Evolutionary conservation across 2,888 invertebrate genomes (phyloP).

Genomic region (Diaperis boleti): DNA sequence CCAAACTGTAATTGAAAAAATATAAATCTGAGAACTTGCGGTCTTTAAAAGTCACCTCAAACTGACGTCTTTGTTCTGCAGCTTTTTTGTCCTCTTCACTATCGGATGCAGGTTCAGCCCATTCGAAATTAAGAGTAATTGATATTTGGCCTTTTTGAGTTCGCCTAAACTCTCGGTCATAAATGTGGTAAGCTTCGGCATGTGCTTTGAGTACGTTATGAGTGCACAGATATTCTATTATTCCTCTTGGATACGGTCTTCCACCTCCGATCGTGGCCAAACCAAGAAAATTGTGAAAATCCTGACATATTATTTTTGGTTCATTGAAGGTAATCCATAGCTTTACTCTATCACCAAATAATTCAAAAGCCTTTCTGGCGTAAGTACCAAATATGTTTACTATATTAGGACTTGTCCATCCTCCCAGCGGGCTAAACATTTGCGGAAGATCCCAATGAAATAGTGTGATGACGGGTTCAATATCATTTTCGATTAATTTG

Average conservation of each 20-base stretch:
- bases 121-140: slow-evolving; percentile 73
- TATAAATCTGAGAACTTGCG: background rate
- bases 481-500: slow-evolving; percentile 68
- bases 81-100: slow-evolving; percentile 71
- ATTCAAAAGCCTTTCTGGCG: slow-evolving; percentile 65
- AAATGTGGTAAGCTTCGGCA: slow-evolving; percentile 75
- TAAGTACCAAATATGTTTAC: slow-evolving; percentile 22
- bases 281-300: slow-evolving; percentile 7
- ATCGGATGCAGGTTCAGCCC: slow-evolving; percentile 72
- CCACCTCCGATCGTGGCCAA: no score
- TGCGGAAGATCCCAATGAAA: slow-evolving; percentile 62
- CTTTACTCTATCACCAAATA: slow-evolving; percentile 73
- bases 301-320: slow-evolving; percentile 28
- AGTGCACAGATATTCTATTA: slow-evolving; percentile 75
- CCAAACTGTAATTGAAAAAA: slow-evolving; percentile 59
- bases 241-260: slow-evolving; percentile 67
- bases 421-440: slow-evolving; percentile 36
- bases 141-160: slow-evolving; percentile 67
- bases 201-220: slow-evolving; percentile 78
- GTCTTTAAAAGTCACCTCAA: slow-evolving; percentile 66
- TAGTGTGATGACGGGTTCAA: slow-evolving; percentile 69
- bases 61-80: slow-evolving; percentile 66
- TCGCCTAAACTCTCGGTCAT: slow-evolving; percentile 71
- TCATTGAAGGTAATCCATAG: slow-evolving; percentile 63
- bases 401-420: slow-evolving; percentile 58